Evolutionary conservation across 1,140 invertebrate species (phyloP).

Genomic region (Brachionus asplanchnoidis): DNA sequence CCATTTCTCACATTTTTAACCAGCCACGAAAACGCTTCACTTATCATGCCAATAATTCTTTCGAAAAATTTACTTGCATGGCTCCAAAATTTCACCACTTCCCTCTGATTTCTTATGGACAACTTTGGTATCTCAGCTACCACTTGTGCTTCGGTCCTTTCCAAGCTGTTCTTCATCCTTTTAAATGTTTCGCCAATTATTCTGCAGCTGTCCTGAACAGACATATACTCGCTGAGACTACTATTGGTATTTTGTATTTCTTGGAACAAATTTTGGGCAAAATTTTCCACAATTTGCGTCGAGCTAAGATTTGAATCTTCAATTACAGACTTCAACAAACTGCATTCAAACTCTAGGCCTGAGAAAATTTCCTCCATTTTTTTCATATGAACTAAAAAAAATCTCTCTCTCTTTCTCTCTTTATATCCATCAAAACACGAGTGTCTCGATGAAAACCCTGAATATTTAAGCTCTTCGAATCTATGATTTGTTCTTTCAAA

Average conservation of each 20-base stretch:
- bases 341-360: not conserved
- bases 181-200: not conserved
- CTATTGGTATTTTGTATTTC: not conserved
- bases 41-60: not conserved
- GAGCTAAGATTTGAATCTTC: not conserved
- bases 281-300: not conserved
- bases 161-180: not conserved
- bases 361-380: not conserved
- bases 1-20: not conserved
- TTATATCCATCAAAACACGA: not conserved
- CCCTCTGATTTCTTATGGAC: not conserved
- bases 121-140: not conserved
- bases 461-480: not conserved
- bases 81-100: not conserved
- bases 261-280: not conserved
- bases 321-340: not conserved
- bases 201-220: not conserved
- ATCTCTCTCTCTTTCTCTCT: not conserved
- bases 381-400: not conserved
- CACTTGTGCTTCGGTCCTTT: not conserved
- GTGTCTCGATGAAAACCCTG: not conserved
- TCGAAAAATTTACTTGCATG: not conserved
- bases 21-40: not conserved
- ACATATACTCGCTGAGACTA: not conserved
- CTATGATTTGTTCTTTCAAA: not conserved